Evolutionary conservation across 2,113 vertebrate species (phyloP), one percentile per base, ranked within the genome.

Genomic region (Ictalurus furcatus): DNA sequence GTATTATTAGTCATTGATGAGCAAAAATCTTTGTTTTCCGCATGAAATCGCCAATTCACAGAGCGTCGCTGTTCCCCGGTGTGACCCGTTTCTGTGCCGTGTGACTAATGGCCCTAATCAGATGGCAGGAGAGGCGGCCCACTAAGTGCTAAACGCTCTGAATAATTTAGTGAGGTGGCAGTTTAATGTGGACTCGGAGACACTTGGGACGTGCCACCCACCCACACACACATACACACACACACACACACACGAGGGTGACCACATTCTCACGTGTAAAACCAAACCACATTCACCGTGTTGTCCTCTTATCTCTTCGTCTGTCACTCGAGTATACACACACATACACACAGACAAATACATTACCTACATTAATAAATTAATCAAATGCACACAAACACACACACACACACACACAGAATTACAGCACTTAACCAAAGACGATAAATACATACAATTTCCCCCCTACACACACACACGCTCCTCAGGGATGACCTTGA

Each of bases 161-260:
- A 97, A 97, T 97, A 97, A 97, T 97, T 97, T 96, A 97, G 96
- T 95, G 96, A 97, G 95, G 97, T 95, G 95, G 96, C 95, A 96
- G 95, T 93, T 95, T 96, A 96, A 97, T 96, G 96, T 97, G 96
- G 95, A 96, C 95, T 92, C 93, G 93, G 94, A 95, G 95, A 93
- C 90, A 88, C 95, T 94, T 87, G 92, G 91, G 85, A 95, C 93
- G 93, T 89, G 84, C 89, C 86, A 85, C 90, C 83, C 90, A 90
- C 79, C 89, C 93, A 92, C 63, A 37, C 3, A 84, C 90, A 90
- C 79, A 90, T 1, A 84, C 90, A 90, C 79, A 90, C 40, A 44
- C 44, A 48, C 44, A 0, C 44, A 48, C 44, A 48, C 44, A 44
- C 40, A 44, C 40, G 8, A 44, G 23, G 78, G 69, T 73, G 80